Evolutionary conservation across 2,888 invertebrate species (phyloP).

Genomic region (Drosophila seclusa): DNA sequence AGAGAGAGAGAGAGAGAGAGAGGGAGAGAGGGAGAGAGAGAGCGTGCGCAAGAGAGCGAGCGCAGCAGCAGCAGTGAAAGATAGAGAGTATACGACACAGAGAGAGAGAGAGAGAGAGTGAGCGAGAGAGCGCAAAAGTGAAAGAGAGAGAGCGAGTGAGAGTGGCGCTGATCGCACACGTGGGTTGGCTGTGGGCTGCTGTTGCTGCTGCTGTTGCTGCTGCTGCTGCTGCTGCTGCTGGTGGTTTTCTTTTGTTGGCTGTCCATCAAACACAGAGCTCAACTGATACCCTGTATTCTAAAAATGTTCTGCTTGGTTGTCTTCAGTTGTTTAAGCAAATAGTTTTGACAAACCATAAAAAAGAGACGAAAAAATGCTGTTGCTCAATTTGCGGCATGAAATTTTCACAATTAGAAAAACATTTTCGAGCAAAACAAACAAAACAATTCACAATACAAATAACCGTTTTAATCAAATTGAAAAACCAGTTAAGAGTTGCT

Average conservation of each 20-base stretch:
- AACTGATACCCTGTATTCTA: conserved; percentile 16
- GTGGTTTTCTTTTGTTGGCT: conserved; percentile 17
- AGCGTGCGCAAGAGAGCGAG: not conserved
- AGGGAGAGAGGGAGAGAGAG: not conserved
- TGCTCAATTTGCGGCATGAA: not conserved
- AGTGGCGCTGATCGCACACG: conserved; percentile 42
- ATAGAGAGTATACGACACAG: conserved; percentile 13
- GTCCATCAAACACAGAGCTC: conserved; percentile 26
- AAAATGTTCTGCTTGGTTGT: not conserved
- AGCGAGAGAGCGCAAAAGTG: conserved; percentile 5
- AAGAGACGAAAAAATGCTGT: not conserved
- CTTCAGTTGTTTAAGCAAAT: not conserved
- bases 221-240: not conserved
- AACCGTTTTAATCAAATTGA: not conserved
- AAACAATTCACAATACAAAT: not conserved
- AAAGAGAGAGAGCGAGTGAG: conserved; percentile 8
- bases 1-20: not conserved
- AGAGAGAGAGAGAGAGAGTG: not conserved
- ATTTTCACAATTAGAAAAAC: not conserved
- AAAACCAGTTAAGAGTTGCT: not conserved
- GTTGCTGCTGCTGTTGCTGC: not conserved
- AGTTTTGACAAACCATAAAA: not conserved
- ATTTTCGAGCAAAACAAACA: not conserved
- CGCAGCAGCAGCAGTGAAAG: conserved; percentile 1
- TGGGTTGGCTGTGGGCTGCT: conserved; percentile 24